Base-by-base conservation (phyloP, 2,113 vertebrate species). In the Nanorana parkeri region DNA sequence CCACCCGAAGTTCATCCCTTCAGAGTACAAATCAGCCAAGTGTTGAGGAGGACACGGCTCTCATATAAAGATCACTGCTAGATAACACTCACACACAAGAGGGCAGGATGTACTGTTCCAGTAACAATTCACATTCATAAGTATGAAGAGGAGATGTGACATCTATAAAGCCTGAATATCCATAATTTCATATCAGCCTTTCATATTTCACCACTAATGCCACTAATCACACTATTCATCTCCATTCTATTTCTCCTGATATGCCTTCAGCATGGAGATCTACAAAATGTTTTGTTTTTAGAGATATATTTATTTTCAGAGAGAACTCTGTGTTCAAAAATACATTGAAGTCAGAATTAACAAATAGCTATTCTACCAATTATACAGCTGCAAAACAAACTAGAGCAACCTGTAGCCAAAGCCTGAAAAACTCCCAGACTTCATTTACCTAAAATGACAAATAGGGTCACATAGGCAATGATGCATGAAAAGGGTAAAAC, bases 101-200 rank as follows among this genome's bases (percentile, higher is more conserved):
- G 28, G 3, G 8, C 74, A 64, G 32, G 29, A 64, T 77, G 74
- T 77, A 23, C 58, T 60, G 56, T 47, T 64, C 28, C 19, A 19
- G 58, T 17, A 64, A 64, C 32, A 5, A 15, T 47, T 77, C 28
- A 64, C 24, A 21, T 26, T 60, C 24, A 61, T 75, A 36, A 23
- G 61, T 58, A 74, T 26, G 47, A 74, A 13, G 51, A 55, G 28
- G 52, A 74, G 19, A 58, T 74, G 3, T 77, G 60, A 77, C 55
- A 32, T 75, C 10, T 61, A 21, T 21, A 41, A 61, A 60, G 26
- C 54, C 55, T 75, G 29, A 68, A 75, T 41, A 56, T 21, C 56
- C 55, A 6, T 16, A 6, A 23, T 41, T 63, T 51, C 11, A 26
- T 6, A 52, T 72, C 58, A 8, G 52, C 69, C n/a, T 54, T 24